Base-by-base conservation (phyloP, 2,888 invertebrate species). In the Limenitis camilla region DNA sequence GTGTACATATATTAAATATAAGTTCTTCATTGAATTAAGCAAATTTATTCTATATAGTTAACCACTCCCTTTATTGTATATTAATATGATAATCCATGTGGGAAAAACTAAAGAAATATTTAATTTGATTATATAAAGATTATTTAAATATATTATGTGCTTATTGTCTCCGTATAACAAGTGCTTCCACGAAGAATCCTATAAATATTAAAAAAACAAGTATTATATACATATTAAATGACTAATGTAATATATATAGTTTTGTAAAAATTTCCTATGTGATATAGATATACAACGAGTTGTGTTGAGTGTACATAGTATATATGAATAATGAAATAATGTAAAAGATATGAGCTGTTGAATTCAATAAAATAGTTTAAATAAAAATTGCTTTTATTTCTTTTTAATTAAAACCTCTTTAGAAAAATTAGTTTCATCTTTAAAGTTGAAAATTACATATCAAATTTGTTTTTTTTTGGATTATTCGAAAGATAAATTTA, bases 251-350 rank as follows among this genome's bases (percentile, higher is more conserved):
- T 36, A 51, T 51, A 51, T 45, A 49, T 44, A 44, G 39, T 32
- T 44, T 33, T 51, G 44, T 51, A 44, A 29, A 51, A 45, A 51
- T 50, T 76, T 55, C 70, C 67, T 75, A 76, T 85, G 85, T 85
- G 85, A 85, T 85, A 85, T 85, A 84, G 83, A 72, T 56, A 69
- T 81, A 84, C 78, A 81, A 73, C 74, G 76, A 78, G 55, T 76
- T 28, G 27, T 43, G 42, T 46, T 53, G 43, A 76, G 71, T 84
- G 81, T 83, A 83, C 63, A 78, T 78, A 82, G 53, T 60, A 67
- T 62, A 54, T 28, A 45, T 45, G 28, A 7, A 45, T 42, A 45
- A 31, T 10, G 45, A 19, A 46, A 58, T 65, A 63, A 66, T 65
- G 62, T 74, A 74, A 70, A 66, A 67, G 71, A 68, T 65, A 71